Evolutionary conservation across 2,113 vertebrate genomes (phyloP), one percentile per base, ranked within the genome.

Genomic region (Nanorana parkeri): DNA sequence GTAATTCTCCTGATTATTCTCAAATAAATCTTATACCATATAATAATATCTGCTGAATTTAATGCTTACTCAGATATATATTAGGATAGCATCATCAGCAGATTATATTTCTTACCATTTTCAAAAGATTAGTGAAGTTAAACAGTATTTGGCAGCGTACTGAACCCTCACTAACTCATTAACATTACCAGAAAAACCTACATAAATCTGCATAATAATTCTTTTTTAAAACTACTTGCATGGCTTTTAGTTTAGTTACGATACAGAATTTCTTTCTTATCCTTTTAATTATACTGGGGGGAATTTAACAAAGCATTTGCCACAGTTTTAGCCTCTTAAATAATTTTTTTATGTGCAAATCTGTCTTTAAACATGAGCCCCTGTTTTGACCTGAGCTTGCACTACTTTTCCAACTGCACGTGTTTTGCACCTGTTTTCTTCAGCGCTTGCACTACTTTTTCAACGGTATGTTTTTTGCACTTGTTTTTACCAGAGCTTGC

Each of bases 11-110:
- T 24, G 58, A 60, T 60, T 63, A 24, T 24, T 63, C 23, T 61
- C 4, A 61, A 2, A 24, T 63, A 63, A 63, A 24, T 63, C 60
- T 26, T 63, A 21, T 23, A 24, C 1, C 21, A 61, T 61, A 24
- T 61, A 24, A 61, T 61, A 23, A 61, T 23, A 61, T 61, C 60
- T 61, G 60, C 60, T 63, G 23, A 63, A 63, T 63, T 24, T 63
- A 63, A 24, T 63, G 60, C 60, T 63, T 63, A 63, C 24, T 26
- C 60, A 63, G 60, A 15, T 19, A 63, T 63, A 24, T 41, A 24
- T 21, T 61, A 61, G 60, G 15, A 23, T 61, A 61, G 60, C 21
- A n/a, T 61, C 24, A 61, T 61, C 60, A 61, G 60, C 21, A 61
- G 24, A 61, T 61, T 61, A 4, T 24, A 21, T 61, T 60, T 60